Evolutionary conservation across 2,888 invertebrate genomes (phyloP).

Genomic region (Stenotaenia linearis): DNA sequence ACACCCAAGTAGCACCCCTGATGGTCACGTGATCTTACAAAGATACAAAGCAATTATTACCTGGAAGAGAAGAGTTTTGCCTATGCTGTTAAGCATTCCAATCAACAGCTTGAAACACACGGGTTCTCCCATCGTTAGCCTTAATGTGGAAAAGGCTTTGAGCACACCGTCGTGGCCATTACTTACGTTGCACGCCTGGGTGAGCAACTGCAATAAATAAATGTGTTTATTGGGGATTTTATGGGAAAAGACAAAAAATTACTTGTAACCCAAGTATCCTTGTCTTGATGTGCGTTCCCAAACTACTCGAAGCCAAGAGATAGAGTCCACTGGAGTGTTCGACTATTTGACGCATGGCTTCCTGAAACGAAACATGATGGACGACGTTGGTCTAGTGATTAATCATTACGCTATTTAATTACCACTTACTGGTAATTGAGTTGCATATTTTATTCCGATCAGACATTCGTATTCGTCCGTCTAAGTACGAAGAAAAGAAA

Average conservation of each 20-base stretch:
- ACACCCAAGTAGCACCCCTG: too few species aligned
- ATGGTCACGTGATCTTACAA: too few species aligned
- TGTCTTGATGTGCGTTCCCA: constrained; percentile 46
- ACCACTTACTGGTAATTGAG: constrained; percentile 42
- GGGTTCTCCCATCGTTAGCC: constrained; percentile 83
- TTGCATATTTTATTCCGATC: constrained; percentile 65
- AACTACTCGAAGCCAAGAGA: constrained; percentile 45
- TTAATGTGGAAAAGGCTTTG: constrained; percentile 81
- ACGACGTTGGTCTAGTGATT: background rate
- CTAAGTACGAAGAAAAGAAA: constrained; percentile 36
- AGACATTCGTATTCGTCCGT: constrained; percentile 83
- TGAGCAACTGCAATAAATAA: constrained; percentile 61
- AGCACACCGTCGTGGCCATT: constrained; percentile 72
- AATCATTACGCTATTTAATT: background rate
- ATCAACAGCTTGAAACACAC: constrained; percentile 85
- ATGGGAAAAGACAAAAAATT: constrained; percentile 33
- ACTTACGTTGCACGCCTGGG: constrained; percentile 63
- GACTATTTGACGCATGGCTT: constrained; percentile 38
- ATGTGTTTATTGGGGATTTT: background rate
- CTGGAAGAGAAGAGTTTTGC: constrained; percentile 36
- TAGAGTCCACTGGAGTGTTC: constrained; percentile 40
- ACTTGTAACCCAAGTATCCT: constrained; percentile 72
- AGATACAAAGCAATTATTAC: too few species aligned
- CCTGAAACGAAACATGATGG: constrained; percentile 32
- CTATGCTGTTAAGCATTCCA: constrained; percentile 70